Percentiles rank a stretch among this genome's conserved stretches.
Evolutionary conservation across 2,888 invertebrate genomes (phyloP).

Genomic region (Nephrotoma appendiculata): DNA sequence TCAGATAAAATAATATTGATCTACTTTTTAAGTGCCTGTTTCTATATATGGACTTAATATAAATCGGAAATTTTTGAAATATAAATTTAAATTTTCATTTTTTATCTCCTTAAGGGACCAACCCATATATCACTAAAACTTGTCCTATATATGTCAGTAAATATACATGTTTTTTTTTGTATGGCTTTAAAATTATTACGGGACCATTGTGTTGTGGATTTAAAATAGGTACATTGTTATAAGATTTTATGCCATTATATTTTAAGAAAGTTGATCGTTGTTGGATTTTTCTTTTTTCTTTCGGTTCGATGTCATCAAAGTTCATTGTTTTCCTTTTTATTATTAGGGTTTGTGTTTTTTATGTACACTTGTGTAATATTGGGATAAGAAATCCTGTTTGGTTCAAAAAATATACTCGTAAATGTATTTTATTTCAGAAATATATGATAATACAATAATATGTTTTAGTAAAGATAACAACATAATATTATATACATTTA

Average conservation of each 20-base stretch:
- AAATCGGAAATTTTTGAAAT: neutral
- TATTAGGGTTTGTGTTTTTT: neutral
- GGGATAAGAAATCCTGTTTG: neutral
- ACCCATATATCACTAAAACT: neutral
- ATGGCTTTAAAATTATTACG: neutral
- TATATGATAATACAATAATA: neutral
- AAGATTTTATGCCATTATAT: neutral
- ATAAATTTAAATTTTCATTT: neutral
- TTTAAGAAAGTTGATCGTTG: neutral
- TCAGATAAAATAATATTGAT: too few species aligned
- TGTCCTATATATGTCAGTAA: neutral
- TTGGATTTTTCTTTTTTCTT: neutral
- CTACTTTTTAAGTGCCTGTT: too few species aligned
- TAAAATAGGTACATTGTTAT: neutral
- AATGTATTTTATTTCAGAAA: neutral
- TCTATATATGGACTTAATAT: neutral
- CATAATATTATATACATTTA: neutral
- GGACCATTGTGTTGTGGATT: neutral
- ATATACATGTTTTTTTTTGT: neutral
- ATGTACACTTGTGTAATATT: neutral
- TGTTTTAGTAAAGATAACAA: neutral
- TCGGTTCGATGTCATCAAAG: neutral
- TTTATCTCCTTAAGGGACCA: neutral
- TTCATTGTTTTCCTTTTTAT: neutral
- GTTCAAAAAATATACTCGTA: neutral